Percentiles rank a stretch among this genome's conserved stretches.
Conservation (phyloP, 1,140 invertebrate genomes). For the Apocrypta bakeri region DNA sequence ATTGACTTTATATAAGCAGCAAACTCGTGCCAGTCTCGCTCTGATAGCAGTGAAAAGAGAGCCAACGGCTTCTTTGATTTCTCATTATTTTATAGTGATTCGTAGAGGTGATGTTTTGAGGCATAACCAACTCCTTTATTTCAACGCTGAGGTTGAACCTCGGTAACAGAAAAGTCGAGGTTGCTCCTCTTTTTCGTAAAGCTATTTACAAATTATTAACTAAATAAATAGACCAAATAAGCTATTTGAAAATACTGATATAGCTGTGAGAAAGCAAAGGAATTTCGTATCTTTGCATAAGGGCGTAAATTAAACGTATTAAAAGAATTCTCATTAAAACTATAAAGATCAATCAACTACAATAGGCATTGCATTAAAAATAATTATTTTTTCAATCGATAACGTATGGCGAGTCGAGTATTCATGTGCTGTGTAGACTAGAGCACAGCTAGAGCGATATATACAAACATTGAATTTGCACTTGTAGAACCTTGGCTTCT, state of each 20-base stretch:
- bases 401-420: background rate
- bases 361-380: background rate
- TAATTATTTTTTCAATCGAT: background rate
- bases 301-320: too few species aligned
- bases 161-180: background rate
- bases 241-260: too few species aligned
- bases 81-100: background rate
- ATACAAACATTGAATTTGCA: constrained; percentile 19
- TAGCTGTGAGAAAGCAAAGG: too few species aligned
- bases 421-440: too few species aligned
- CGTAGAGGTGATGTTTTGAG: background rate
- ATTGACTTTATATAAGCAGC: background rate
- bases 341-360: background rate
- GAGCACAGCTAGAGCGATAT: background rate
- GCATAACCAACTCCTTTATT: background rate
- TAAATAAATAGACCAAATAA: too few species aligned
- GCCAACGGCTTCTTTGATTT: background rate
- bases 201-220: background rate
- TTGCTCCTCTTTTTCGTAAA: background rate
- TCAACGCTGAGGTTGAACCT: background rate
- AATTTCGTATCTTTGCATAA: too few species aligned
- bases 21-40: constrained; percentile 9
- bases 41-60: constrained; percentile 16
- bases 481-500: background rate
- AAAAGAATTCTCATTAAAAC: too few species aligned